Evolutionary conservation across 1,140 invertebrate genomes (phyloP).

Genomic region (Calephelis nemesis): DNA sequence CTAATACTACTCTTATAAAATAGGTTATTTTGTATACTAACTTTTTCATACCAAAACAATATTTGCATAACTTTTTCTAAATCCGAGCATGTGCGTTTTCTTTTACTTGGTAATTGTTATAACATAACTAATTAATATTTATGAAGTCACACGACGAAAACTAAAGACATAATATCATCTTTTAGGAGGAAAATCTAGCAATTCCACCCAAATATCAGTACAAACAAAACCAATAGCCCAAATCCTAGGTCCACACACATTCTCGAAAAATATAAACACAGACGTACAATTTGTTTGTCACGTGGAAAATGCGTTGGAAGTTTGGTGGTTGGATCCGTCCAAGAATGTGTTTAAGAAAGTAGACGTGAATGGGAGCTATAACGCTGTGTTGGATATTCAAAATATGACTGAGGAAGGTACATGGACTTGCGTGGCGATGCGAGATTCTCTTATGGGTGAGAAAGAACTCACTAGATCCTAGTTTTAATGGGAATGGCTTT

Average conservation of each 20-base stretch:
- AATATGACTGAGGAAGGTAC: conserved; percentile 47
- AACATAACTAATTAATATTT: too few species aligned
- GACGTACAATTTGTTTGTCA: conserved; percentile 48
- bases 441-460: conserved; percentile 42
- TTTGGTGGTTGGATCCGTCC: conserved; percentile 47
- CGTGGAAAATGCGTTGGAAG: conserved; percentile 43
- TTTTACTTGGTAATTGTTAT: too few species aligned
- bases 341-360: conserved; percentile 29
- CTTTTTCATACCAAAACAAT: too few species aligned
- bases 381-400: conserved; percentile 42
- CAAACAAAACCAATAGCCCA: conserved; percentile 46
- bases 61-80: too few species aligned
- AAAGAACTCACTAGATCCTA: not conserved
- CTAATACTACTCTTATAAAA: too few species aligned
- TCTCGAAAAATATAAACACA: conserved; percentile 39
- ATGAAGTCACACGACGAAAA: not conserved
- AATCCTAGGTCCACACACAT: conserved; percentile 52
- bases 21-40: too few species aligned
- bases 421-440: conserved; percentile 54
- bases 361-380: conserved; percentile 37
- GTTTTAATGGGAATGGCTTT: too few species aligned
- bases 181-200: conserved; percentile 47
- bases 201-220: conserved; percentile 45
- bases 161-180: conserved; percentile 1
- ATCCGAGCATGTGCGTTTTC: too few species aligned